Conservation (phyloP, 2,113 vertebrate species). For the Pachypanchax playfairii region DNA sequence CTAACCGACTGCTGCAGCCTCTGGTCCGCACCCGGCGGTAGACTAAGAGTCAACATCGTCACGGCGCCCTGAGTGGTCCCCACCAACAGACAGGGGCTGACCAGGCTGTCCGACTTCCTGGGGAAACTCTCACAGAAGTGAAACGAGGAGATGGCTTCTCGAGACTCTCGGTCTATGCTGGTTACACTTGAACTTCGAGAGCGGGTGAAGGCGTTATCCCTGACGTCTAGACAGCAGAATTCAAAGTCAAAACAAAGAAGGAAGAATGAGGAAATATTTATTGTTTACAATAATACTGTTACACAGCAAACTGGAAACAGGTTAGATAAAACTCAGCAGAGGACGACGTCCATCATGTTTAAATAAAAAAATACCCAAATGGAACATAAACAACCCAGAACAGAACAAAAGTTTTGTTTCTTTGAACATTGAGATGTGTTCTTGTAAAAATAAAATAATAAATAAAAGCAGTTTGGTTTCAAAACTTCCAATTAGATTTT, state of each 20-base stretch:
- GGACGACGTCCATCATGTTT: not conserved
- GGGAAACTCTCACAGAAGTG: conserved; percentile 92
- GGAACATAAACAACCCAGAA: not conserved
- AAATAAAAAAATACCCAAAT: not conserved
- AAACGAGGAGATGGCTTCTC: conserved; percentile 92
- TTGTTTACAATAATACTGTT: not conserved
- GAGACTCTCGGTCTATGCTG: conserved; percentile 95
- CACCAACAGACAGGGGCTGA: conserved; percentile 89
- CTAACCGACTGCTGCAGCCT: conserved; percentile 90
- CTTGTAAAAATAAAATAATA: not conserved
- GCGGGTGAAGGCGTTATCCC: conserved; percentile 93
- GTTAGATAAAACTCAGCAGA: not conserved
- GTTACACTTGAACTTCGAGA: conserved; percentile 95
- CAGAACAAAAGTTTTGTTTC: conserved; percentile 23
- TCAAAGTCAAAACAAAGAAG: conserved; percentile 30
- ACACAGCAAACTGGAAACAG: not conserved
- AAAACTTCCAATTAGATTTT: conserved; percentile 13
- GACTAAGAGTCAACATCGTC: conserved; percentile 86
- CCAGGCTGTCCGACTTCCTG: conserved; percentile 82
- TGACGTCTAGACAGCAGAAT: conserved; percentile 82
- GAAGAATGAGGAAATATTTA: conserved; percentile 8
- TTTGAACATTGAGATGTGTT: conserved; percentile 52
- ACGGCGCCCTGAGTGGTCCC: conserved; percentile 92
- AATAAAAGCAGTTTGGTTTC: too few species aligned
- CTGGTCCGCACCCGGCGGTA: conserved; percentile 88